Evolutionary conservation across 2,888 invertebrate genomes (phyloP).

Genomic region (Caenorhabditis plicata): DNA sequence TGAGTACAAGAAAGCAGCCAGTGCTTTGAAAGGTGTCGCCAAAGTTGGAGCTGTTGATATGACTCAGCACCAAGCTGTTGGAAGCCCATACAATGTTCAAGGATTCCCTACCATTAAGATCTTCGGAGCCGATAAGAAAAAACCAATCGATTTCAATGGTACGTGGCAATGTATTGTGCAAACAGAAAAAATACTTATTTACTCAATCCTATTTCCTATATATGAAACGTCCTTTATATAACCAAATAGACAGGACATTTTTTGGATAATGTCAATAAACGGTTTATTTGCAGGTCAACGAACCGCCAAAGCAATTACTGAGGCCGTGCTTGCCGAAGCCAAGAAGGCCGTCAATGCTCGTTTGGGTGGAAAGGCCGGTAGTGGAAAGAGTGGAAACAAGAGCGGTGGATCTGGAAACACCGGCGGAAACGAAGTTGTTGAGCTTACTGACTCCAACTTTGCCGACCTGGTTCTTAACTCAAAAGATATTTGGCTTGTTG

Average conservation of each 20-base stretch:
- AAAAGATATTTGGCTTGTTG: conserved; percentile 94
- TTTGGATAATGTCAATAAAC: neutral
- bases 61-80: conserved; percentile 82
- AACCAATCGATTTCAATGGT: conserved; percentile 79
- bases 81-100: conserved; percentile 78
- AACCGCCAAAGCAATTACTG: conserved; percentile 82
- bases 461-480: conserved; percentile 85
- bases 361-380: conserved; percentile 49
- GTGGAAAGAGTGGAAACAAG: conserved; percentile 23
- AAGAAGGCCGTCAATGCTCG: conserved; percentile 70
- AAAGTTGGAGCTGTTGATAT: conserved; percentile 93
- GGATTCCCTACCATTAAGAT: conserved; percentile 97
- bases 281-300: conserved; percentile 67
- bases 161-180: too few species aligned
- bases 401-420: conserved; percentile 29
- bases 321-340: conserved; percentile 80
- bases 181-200: neutral
- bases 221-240: too few species aligned
- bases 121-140: conserved; percentile 81
- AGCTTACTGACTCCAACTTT: conserved; percentile 93
- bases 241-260: neutral
- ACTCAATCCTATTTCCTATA: neutral
- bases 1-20: conserved; percentile 90
- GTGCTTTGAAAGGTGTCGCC: conserved; percentile 86
- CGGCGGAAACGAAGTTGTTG: conserved; percentile 75